A percentile compares a stretch with the other conserved stretches of the same genome.
Conservation (phyloP, 1,140 invertebrate species). For the Antheraea pernyi region DNA sequence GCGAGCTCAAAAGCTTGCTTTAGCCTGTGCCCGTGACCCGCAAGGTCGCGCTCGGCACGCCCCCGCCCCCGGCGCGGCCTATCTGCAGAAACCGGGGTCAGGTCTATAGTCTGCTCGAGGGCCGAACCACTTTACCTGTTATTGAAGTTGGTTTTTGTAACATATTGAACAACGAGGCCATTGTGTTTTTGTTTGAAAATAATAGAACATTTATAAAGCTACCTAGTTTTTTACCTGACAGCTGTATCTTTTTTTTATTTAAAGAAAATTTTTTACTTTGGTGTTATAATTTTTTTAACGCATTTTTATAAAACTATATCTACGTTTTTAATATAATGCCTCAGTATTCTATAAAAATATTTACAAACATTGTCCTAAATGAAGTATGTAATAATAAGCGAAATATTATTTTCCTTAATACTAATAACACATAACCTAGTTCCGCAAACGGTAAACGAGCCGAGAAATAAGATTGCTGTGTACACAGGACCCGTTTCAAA, state of each 20-base stretch:
- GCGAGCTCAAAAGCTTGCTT: not conserved
- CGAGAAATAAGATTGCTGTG: not conserved
- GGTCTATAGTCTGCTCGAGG: not conserved
- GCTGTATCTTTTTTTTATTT: too few species aligned
- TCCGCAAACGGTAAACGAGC: not conserved
- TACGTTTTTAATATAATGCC: not conserved
- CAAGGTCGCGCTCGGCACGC: not conserved
- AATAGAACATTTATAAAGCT: not conserved
- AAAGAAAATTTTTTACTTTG: too few species aligned
- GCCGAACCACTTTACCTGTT: not conserved
- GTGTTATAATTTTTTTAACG: not conserved
- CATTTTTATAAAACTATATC: not conserved
- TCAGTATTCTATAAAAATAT: not conserved
- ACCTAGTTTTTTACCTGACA: not conserved
- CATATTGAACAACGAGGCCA: not conserved
- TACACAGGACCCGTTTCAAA: not conserved
- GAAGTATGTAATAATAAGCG: not conserved
- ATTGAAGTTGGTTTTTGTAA: not conserved
- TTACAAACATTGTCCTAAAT: not conserved
- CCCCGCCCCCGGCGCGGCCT: not conserved
- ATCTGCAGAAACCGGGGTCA: not conserved
- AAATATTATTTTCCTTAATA: not conserved
- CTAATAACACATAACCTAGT: not conserved
- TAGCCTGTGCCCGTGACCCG: not conserved
- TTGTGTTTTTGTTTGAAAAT: not conserved